Evolutionary conservation across 2,888 invertebrate species (phyloP).

Genomic region (Meteorus colon): DNA sequence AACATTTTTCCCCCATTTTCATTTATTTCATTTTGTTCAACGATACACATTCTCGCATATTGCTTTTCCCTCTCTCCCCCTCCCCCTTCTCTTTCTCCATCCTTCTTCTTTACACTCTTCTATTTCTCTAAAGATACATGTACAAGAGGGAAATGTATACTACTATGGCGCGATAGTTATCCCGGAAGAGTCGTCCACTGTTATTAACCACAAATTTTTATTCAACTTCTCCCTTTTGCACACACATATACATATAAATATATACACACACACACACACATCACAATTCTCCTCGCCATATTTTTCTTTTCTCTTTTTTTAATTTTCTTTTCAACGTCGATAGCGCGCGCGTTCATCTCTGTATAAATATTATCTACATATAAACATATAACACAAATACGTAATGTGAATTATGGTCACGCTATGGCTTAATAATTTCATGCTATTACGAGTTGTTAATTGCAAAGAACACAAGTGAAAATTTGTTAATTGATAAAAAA

Average conservation of each 20-base stretch:
- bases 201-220: constrained; percentile 57
- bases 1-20: background rate
- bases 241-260: background rate
- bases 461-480: background rate
- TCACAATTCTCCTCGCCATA: background rate
- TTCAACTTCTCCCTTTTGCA: constrained; percentile 17
- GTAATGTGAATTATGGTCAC: constrained; percentile 35
- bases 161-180: constrained; percentile 51
- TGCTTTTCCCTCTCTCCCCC: background rate
- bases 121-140: background rate
- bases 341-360: background rate
- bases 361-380: background rate
- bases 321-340: constrained; percentile 5
- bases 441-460: constrained; percentile 20
- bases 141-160: constrained; percentile 9
- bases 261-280: background rate
- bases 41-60: background rate
- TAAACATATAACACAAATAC: background rate
- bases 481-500: background rate
- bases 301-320: constrained; percentile 7
- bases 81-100: background rate
- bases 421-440: constrained; percentile 17
- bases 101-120: background rate
- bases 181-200: constrained; percentile 57
- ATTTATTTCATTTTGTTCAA: background rate